Percentiles rank a stretch among this genome's conserved stretches.
These are phyloP conservation scores for Corythornis cristatus DNA, from an alignment of 2,113 vertebrate genomes.

Conservation along the genomic window DNA sequence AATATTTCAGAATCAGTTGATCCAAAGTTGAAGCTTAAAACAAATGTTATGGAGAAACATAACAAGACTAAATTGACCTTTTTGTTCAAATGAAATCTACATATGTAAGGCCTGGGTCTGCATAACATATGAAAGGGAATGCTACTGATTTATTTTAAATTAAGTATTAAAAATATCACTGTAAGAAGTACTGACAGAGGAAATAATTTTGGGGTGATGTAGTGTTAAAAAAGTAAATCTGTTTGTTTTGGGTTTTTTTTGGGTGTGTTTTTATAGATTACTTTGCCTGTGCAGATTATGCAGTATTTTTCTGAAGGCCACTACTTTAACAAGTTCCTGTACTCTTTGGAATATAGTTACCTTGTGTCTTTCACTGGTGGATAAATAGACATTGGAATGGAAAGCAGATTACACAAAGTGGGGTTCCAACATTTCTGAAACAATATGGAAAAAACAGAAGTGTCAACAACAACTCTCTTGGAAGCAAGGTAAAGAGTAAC, in stretches of 20 bases:
- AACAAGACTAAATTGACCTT: not conserved
- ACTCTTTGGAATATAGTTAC: slow-evolving; percentile 72
- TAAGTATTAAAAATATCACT: not conserved
- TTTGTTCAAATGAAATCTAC: not conserved
- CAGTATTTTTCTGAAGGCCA: not conserved
- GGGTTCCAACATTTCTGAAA: slow-evolving; percentile 93
- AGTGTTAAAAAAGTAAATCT: not conserved
- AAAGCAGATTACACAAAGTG: slow-evolving; percentile 82
- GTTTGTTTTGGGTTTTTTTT: too few species aligned
- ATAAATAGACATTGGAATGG: slow-evolving; percentile 88
- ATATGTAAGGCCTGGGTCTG: not conserved
- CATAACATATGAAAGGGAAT: not conserved
- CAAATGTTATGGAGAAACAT: slow-evolving; percentile 11
- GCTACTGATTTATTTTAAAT: not conserved
- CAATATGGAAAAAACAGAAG: not conserved
- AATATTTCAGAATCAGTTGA: slow-evolving; percentile 86
- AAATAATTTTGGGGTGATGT: not conserved
- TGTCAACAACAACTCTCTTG: not conserved
- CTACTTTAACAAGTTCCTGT: not conserved
- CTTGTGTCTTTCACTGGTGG: slow-evolving; percentile 90
- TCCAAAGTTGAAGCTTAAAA: slow-evolving; percentile 87
- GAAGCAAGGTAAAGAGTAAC: not conserved
- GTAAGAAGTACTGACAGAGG: not conserved
- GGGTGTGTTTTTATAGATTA: not conserved
- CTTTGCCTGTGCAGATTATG: not conserved